Base-by-base conservation (phyloP, 2,797 vertebrate species). In the Pteronotus mesoamericanus region DNA sequence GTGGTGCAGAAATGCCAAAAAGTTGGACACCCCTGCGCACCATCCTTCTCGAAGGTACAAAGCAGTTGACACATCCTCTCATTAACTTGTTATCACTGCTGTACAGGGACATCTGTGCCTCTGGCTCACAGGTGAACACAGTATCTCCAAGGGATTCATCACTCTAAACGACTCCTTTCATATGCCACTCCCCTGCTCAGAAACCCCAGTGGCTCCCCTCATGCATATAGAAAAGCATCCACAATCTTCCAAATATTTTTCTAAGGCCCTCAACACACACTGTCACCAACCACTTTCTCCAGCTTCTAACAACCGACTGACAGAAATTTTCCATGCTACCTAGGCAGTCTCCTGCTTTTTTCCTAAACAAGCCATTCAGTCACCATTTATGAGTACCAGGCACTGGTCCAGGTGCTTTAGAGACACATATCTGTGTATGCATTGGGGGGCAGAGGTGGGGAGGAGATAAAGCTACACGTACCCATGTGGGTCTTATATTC, bases 271-370 rank as follows among this genome's bases (percentile, higher is more conserved):
- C 77, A 59, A 51, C 29, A 46, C 21, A 84, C 44, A 89, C 12
- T 53, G 77, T 85, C 34, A 94, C 37, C 22, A 86, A 64, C 57
- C 37, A 74, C 42, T 46, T 94, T 86, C 93, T 88, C 92, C 97
- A 82, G 79, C 9, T 69, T 74, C 11, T 78, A 68, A 42, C n/a
- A 48, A 66, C 22, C 34, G 64, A 5, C 14, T 59, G 14, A 79
- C 61, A 69, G 69, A 77, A 92, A 86, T 4, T n/a, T 66, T 79
- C 32, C 37, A 32, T 3, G 79, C 39, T 22, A 21, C 21, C 37
- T 26, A 80, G 51, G 53, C 51, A 84, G 57, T 61, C 44, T 90
- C 34, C 32, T 79, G 24, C 69, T 83, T 37, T 88, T 53, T 34
- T 72, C 48, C 37, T 8, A 1, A 80, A 64, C 6, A 80, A 57